Conservation (phyloP, 35 echinoderm and acorn worm species). For the Eucidaris tribuloides region DNA sequence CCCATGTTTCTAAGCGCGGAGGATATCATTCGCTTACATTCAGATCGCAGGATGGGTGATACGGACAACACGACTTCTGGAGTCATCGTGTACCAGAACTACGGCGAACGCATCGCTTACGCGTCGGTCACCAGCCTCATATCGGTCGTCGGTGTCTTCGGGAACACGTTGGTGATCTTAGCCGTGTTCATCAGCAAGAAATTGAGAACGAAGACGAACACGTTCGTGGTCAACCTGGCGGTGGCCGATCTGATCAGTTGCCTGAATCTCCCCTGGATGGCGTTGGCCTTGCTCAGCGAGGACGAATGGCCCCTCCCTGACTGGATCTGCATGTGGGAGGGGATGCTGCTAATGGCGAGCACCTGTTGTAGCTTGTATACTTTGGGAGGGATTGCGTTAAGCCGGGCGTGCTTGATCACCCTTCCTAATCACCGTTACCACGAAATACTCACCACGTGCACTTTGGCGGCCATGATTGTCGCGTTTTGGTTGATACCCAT, state of each 20-base stretch:
- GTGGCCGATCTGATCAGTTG: conserved; percentile 70
- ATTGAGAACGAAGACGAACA: conserved; percentile 69
- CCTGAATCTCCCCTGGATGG: conserved; percentile 73
- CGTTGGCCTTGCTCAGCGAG: conserved; percentile 52
- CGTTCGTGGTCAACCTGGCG: conserved; percentile 68
- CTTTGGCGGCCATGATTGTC: conserved; percentile 10
- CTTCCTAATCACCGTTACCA: conserved; percentile 37
- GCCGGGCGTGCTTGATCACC: conserved; percentile 63
- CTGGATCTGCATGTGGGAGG: conserved; percentile 61
- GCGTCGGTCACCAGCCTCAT: conserved; percentile 32
- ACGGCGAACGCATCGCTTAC: conserved; percentile 31
- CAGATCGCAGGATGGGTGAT: background rate
- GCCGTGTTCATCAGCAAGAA: conserved; percentile 59
- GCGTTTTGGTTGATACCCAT: conserved; percentile 66
- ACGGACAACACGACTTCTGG: background rate
- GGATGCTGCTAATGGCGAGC: conserved; percentile 32
- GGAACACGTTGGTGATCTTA: conserved; percentile 72
- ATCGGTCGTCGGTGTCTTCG: conserved; percentile 34
- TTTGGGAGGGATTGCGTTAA: conserved; percentile 66
- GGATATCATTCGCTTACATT: too few species aligned
- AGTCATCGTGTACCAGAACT: background rate
- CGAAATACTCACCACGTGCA: conserved; percentile 42
- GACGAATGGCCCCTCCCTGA: conserved; percentile 67
- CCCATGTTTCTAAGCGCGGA: too few species aligned
- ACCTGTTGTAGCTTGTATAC: conserved; percentile 77